Base-by-base conservation (phyloP, 1,140 invertebrate species). In the Archivesica marissinica region DNA sequence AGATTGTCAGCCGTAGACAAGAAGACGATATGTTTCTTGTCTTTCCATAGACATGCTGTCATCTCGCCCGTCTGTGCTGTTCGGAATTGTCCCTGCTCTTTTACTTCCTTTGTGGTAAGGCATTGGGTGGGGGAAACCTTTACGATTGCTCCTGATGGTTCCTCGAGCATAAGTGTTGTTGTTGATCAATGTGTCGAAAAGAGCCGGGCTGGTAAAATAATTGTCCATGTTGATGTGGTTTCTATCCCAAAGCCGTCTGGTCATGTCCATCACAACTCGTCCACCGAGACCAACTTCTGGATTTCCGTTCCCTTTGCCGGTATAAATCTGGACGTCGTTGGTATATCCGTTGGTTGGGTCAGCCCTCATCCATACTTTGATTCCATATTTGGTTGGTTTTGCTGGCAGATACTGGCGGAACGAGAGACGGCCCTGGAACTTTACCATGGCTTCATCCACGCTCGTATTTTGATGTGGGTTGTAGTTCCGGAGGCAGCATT, bases 321-420 rank as follows among this genome's bases (percentile, higher is more conserved):
- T 82, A n/a, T 70, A 82, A 2, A 82, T 35, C 44, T 70, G 50
- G 30, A 72, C 70, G 15, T 82, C 28, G 23, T 72, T 54, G n/a
- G 25, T 9, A 41, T 85, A 87, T 17, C 74, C 86, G 72, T 64
- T 87, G 3, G 56, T 38, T 17, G 74, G 59, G 20, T 79, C 80
- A 47, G 68, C 70, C 25, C 44, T 41, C 17, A 54, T 68, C 86
- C 86, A 87, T 11, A 87, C 56, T 54, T 84, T 87, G 2, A 87
- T 87, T 1, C 39, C 74, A 44, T 68, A 85, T 56, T 78, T 87
- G 4, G 75, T 87, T 20, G 81, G 86, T 30, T 87, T 85, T 2
- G 68, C 35, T 1, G 81, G 81, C 13, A 85, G 23, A 25, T 87
- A 87, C 30, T 87, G 86, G 0, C 59, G n/a, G 54, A 87, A 87